phyloP scores from a whole-genome alignment of 53 echinoderm and acorn worm genomes.

The Actinopyga echinites region DNA sequence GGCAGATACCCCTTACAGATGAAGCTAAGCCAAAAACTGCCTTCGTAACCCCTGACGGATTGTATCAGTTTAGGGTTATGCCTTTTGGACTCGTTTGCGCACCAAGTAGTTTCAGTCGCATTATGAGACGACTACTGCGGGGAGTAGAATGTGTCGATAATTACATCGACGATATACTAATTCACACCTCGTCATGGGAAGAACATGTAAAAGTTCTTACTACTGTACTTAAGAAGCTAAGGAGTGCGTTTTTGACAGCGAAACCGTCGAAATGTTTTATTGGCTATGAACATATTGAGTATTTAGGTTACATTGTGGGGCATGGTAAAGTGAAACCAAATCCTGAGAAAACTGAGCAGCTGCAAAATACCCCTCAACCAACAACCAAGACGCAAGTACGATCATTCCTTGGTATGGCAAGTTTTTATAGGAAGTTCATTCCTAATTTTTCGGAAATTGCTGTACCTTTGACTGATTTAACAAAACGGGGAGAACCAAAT shows the following conservation, averaged over 20 bases:
- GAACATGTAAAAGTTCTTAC: conserved; percentile 16
- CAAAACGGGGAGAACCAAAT: neutral
- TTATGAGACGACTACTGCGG: conserved; percentile 46
- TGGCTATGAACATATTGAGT: neutral
- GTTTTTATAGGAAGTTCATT: neutral
- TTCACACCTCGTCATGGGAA: conserved; percentile 36
- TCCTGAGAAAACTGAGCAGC: neutral
- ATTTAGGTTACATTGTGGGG: neutral
- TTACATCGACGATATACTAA: conserved; percentile 50
- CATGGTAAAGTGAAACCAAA: neutral
- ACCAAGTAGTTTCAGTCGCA: conserved; percentile 42
- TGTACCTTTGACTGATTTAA: neutral
- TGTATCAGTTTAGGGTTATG: conserved; percentile 51
- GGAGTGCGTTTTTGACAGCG: neutral
- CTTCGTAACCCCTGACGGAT: conserved; percentile 47
- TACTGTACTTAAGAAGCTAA: neutral
- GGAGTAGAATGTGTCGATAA: conserved; percentile 29
- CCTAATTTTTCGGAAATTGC: neutral
- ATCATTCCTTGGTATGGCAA: too few species aligned
- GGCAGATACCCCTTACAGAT: conserved; percentile 33
- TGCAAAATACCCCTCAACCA: neutral
- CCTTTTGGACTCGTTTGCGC: conserved; percentile 59
- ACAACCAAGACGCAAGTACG: too few species aligned
- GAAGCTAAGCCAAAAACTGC: conserved; percentile 22
- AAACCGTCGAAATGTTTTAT: neutral